These are phyloP conservation scores for Linhomoeus sp. DNA, from an alignment of 2,888 invertebrate genomes.

Conservation along the genomic window DNA sequence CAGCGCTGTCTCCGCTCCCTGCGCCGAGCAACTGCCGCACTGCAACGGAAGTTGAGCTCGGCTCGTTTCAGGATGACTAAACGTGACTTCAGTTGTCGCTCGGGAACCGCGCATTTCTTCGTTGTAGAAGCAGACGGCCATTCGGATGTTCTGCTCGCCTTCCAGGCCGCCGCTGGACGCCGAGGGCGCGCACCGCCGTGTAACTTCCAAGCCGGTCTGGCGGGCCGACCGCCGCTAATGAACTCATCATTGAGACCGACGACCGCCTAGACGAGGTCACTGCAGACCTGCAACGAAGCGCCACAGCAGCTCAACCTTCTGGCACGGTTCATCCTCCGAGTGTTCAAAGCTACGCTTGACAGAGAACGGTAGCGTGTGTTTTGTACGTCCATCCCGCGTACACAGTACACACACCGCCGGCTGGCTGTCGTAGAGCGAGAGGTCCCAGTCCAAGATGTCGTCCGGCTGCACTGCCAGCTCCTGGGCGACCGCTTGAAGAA, in stretches of 20 bases:
- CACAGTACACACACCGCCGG: slow-evolving; percentile 26
- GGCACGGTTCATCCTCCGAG: too few relatives aligned
- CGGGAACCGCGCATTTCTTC: too few relatives aligned
- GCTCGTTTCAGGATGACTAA: not conserved
- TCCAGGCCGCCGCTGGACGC: too few relatives aligned
- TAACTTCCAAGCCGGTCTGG: slow-evolving; percentile 36
- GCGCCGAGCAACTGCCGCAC: slow-evolving; percentile 35
- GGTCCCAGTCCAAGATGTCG: slow-evolving; percentile 34
- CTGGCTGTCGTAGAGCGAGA: slow-evolving; percentile 34
- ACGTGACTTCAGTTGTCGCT: too few relatives aligned
- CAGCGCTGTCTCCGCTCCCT: slow-evolving; percentile 33
- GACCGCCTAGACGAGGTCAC: too few relatives aligned
- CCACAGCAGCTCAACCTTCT: too few relatives aligned
- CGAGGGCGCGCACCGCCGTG: slow-evolving; percentile 29
- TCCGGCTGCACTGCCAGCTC: slow-evolving; percentile 26
- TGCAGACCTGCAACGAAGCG: too few relatives aligned
- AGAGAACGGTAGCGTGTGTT: too few relatives aligned
- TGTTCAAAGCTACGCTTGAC: too few relatives aligned
- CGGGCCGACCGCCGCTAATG: slow-evolving; percentile 34
- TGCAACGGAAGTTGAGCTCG: too few relatives aligned
- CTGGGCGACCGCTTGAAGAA: slow-evolving; percentile 27
- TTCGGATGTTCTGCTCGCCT: slow-evolving; percentile 29
- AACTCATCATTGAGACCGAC: slow-evolving; percentile 35
- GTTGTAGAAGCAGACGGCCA: slow-evolving; percentile 35
- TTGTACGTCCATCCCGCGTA: too few relatives aligned